Conservation (phyloP, 2,113 vertebrate species). For the Sturnira hondurensis region DNA sequence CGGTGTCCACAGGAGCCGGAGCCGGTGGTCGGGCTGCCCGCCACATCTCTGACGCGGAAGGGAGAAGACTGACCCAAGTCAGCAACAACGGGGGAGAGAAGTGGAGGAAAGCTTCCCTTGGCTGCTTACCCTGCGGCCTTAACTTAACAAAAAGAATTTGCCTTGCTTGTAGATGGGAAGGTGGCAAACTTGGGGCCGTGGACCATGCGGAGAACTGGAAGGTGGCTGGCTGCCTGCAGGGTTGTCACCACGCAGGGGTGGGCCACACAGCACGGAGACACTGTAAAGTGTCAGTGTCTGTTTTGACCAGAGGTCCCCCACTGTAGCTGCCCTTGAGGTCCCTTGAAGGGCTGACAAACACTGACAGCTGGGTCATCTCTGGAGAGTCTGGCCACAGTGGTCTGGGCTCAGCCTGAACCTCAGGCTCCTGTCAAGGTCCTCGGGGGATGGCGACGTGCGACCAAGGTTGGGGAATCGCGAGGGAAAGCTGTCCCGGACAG, state of each 20-base stretch:
- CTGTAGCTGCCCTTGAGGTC: not conserved
- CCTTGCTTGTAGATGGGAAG: not conserved
- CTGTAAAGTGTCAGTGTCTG: not conserved
- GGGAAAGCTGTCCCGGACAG: not conserved
- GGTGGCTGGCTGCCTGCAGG: rapidly evolving
- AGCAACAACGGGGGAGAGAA: not conserved
- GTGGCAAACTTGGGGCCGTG: not conserved
- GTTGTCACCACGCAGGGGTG: rapidly evolving
- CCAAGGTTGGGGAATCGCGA: not conserved
- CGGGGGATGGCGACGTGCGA: rapidly evolving
- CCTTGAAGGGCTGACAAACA: not conserved
- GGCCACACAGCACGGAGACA: not conserved
- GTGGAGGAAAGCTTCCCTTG: not conserved
- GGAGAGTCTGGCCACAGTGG: not conserved
- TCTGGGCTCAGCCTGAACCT: not conserved
- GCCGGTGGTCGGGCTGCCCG: not conserved
- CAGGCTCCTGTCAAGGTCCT: not conserved
- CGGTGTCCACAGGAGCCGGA: not conserved
- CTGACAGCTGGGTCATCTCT: rapidly evolving
- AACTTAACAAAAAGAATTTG: not conserved
- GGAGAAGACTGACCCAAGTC: not conserved
- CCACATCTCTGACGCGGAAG: not conserved
- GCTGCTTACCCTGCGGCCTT: not conserved
- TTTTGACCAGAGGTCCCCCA: not conserved
- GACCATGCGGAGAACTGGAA: rapidly evolving